Conservation (phyloP, 1,140 invertebrate genomes). For the Lordiphosa collinella region DNA sequence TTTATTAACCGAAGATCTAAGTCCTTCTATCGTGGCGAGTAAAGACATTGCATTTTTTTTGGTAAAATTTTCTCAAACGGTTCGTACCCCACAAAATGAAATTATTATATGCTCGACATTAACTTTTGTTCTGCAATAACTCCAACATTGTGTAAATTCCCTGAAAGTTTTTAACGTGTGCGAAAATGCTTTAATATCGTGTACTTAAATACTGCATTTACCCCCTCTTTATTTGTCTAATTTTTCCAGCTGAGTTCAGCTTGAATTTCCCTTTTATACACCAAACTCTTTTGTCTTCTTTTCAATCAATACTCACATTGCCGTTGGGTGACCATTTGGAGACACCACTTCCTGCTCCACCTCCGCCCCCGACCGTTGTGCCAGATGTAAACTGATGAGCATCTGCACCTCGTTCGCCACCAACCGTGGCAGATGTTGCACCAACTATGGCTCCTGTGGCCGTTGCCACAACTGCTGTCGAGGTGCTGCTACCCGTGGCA, state of each 20-base stretch:
- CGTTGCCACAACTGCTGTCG: constrained; percentile 50
- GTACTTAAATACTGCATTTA: too few relatives aligned
- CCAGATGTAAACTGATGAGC: constrained; percentile 31
- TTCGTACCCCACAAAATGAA: too few relatives aligned
- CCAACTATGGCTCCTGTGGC: constrained; percentile 4
- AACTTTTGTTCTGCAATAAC: too few relatives aligned
- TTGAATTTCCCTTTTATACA: background rate
- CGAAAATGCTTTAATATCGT: too few relatives aligned
- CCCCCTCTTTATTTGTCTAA: too few relatives aligned
- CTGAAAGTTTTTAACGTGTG: too few relatives aligned
- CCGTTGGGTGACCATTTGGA: constrained; percentile 78
- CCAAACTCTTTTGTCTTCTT: background rate
- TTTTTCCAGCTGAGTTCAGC: background rate
- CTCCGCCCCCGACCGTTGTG: constrained; percentile 17
- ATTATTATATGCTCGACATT: too few relatives aligned
- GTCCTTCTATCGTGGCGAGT: too few relatives aligned
- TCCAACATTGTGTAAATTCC: too few relatives aligned
- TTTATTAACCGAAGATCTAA: too few relatives aligned
- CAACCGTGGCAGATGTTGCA: constrained; percentile 20
- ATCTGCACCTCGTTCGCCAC: constrained; percentile 11
- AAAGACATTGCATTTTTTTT: too few relatives aligned
- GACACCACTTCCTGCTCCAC: constrained; percentile 22
- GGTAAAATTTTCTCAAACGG: too few relatives aligned
- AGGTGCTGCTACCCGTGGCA: constrained; percentile 57
- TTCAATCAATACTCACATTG: constrained; percentile 63